Evolutionary conservation across 2,113 vertebrate genomes (phyloP).

Genomic region (Epinephelus lanceolatus): DNA sequence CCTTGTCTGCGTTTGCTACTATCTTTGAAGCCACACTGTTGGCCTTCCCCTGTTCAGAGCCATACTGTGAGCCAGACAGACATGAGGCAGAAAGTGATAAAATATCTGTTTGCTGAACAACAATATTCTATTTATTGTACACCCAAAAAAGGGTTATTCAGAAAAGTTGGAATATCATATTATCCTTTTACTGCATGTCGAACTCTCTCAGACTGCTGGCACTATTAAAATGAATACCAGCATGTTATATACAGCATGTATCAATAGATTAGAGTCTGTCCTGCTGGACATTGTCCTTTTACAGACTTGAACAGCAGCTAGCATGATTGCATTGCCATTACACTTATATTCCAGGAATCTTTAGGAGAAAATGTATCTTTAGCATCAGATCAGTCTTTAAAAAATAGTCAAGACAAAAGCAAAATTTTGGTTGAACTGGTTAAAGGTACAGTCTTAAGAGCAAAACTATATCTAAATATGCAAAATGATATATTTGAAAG

Average conservation of each 20-base stretch:
- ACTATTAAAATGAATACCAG: not conserved
- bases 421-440: not conserved
- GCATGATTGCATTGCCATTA: not conserved
- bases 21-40: conserved; percentile 57
- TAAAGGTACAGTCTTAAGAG: no score
- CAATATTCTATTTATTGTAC: not conserved
- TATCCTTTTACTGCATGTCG: not conserved
- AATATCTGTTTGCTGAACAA: conserved; percentile 12
- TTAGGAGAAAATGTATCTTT: not conserved
- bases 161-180: not conserved
- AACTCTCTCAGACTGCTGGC: not conserved
- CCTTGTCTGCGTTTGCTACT: conserved; percentile 37
- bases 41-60: conserved; percentile 31
- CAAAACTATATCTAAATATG: no score
- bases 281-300: not conserved
- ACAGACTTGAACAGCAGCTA: not conserved
- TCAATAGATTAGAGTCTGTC: not conserved
- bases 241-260: not conserved
- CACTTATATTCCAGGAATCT: not conserved
- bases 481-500: no score
- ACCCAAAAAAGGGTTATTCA: not conserved
- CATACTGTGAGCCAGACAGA: conserved; percentile 27
- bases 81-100: conserved; percentile 21
- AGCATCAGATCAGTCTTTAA: not conserved
- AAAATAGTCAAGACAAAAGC: not conserved